Evolutionary conservation across 1,140 invertebrate genomes (phyloP).

Genomic region (Ceratoteleas bidentatus): DNA sequence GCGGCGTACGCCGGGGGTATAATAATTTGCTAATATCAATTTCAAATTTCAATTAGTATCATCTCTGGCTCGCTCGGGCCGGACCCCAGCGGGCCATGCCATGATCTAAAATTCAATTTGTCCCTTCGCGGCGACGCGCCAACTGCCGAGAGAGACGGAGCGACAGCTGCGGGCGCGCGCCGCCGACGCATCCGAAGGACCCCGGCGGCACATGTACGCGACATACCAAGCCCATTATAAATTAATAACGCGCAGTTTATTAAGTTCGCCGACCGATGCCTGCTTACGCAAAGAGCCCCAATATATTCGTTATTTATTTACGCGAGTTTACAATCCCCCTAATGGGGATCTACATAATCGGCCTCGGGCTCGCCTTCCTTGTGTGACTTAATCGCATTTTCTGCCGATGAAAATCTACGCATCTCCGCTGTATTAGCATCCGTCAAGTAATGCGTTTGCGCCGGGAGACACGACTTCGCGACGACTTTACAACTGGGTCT

Average conservation of each 20-base stretch:
- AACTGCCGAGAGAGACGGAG: conserved; percentile 73
- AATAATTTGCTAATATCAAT: conserved; percentile 82
- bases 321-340: too few relatives aligned
- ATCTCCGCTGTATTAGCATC: conserved; percentile 49
- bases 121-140: conserved; percentile 74
- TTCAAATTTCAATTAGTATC: conserved; percentile 83
- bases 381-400: conserved; percentile 68
- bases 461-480: too few relatives aligned
- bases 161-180: too few relatives aligned
- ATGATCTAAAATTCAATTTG: conserved; percentile 82
- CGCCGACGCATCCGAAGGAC: too few relatives aligned
- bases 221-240: too few relatives aligned
- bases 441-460: conserved; percentile 38
- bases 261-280: too few relatives aligned
- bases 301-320: too few relatives aligned
- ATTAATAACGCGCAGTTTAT: too few relatives aligned
- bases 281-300: too few relatives aligned
- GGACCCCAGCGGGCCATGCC: conserved; percentile 75
- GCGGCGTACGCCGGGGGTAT: conserved; percentile 56
- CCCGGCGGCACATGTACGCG: too few relatives aligned
- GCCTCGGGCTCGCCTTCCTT: conserved; percentile 67
- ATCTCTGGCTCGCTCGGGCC: conserved; percentile 71
- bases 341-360: conserved; percentile 79
- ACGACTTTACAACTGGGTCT: too few relatives aligned
- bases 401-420: conserved; percentile 68